A percentile compares a stretch with the other conserved stretches of the same genome.
phyloP scores from a whole-genome alignment of 2,113 vertebrate genomes.

The Takifugu bimaculatus region DNA sequence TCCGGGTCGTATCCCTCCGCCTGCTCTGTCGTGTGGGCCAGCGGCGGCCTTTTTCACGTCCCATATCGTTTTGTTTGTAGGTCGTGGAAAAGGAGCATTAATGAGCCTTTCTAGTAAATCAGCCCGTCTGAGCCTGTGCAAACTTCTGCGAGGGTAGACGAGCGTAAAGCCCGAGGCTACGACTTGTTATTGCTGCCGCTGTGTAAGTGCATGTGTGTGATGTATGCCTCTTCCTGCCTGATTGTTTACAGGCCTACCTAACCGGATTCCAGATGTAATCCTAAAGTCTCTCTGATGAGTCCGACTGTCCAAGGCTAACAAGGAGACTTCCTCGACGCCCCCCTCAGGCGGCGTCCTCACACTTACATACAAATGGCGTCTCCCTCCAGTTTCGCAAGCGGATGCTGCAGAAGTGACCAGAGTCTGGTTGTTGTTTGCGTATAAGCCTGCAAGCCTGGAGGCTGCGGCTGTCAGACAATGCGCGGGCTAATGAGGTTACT shows the following conservation, averaged over 20 bases:
- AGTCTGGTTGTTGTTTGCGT: constrained; percentile 20
- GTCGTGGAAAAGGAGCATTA: constrained; percentile 41
- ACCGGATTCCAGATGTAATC: constrained; percentile 54
- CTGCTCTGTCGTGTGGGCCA: constrained; percentile 8
- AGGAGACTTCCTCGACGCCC: constrained; percentile 17
- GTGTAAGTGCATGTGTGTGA: not conserved
- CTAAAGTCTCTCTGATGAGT: constrained; percentile 23
- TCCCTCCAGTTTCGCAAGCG: constrained; percentile 24
- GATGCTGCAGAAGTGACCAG: constrained; percentile 32
- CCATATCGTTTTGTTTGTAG: constrained; percentile 36
- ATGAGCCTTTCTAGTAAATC: constrained; percentile 47
- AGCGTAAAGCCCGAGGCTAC: constrained; percentile 42
- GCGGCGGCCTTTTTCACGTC: constrained; percentile 10
- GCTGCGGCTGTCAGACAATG: constrained; percentile 63
- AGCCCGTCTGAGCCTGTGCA: constrained; percentile 27
- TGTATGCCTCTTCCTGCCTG: constrained; percentile 47
- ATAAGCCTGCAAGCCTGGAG: constrained; percentile 46
- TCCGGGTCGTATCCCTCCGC: no score
- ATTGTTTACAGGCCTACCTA: constrained; percentile 49
- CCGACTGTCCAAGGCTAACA: constrained; percentile 34
- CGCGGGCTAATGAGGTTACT: constrained; percentile 64
- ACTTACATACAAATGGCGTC: constrained; percentile 39
- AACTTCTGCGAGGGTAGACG: constrained; percentile 38
- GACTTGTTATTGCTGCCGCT: constrained; percentile 24
- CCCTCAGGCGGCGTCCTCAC: constrained; percentile 37